A percentile compares a stretch with the other conserved stretches of the same genome.
phyloP scores from a whole-genome alignment of 2,113 vertebrate genomes.

The Syngnathus typhle region DNA sequence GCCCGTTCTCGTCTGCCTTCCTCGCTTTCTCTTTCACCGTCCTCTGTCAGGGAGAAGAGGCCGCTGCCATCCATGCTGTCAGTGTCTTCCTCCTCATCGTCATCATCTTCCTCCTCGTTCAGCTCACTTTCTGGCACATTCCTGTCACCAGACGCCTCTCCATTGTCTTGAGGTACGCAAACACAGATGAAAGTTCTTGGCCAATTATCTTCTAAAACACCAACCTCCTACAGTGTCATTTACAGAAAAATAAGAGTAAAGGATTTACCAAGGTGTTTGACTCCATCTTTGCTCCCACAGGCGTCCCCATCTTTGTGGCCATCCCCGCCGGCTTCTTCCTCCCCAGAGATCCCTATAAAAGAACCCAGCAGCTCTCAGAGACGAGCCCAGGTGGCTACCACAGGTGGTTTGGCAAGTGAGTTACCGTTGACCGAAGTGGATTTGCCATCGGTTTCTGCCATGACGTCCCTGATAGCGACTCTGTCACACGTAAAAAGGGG shows the following conservation, averaged over 20 bases:
- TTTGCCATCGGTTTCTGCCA: slow-evolving; percentile 65
- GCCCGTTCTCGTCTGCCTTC: slow-evolving; percentile 50
- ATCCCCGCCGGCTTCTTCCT: slow-evolving; percentile 56
- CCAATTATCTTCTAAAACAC: no score
- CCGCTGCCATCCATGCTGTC: slow-evolving; percentile 94
- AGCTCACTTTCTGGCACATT: slow-evolving; percentile 40
- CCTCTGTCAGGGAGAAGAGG: slow-evolving; percentile 83
- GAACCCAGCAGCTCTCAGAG: neutral
- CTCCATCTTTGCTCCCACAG: slow-evolving; percentile 50
- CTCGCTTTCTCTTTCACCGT: slow-evolving; percentile 69
- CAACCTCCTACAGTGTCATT: neutral
- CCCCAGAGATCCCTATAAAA: slow-evolving; percentile 60
- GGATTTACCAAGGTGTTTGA: slow-evolving; percentile 21
- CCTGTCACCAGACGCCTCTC: slow-evolving; percentile 52
- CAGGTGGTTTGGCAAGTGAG: neutral
- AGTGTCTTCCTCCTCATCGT: slow-evolving; percentile 84
- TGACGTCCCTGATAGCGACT: slow-evolving; percentile 24
- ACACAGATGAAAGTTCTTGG: slow-evolving; percentile 11
- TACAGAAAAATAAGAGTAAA: neutral
- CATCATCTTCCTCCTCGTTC: slow-evolving; percentile 55
- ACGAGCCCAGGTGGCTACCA: neutral
- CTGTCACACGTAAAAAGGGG: neutral
- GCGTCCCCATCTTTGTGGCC: slow-evolving; percentile 38
- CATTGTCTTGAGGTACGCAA: slow-evolving; percentile 47
- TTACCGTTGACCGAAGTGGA: slow-evolving; percentile 61